Conservation (phyloP, 2,797 vertebrate genomes). For the Octomys mimax region DNA sequence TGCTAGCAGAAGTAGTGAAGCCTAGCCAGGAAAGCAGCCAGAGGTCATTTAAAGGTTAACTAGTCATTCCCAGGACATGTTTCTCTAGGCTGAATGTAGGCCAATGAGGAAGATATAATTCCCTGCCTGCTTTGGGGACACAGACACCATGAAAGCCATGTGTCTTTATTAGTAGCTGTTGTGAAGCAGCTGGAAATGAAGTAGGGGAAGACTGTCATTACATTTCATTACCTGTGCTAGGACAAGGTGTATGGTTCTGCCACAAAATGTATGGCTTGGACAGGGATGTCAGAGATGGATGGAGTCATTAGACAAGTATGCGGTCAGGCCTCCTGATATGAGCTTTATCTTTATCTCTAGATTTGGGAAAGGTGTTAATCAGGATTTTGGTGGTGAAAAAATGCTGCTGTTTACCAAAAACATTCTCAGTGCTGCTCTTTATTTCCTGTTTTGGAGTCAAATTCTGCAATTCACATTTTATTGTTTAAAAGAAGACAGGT, state of each 20-base stretch:
- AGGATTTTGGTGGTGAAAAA: constrained; percentile 48
- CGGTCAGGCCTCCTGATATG: constrained; percentile 67
- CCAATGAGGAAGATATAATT: background rate
- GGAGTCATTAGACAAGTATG: constrained; percentile 69
- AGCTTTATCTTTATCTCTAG: constrained; percentile 11
- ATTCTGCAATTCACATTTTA: constrained; percentile 40
- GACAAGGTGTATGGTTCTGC: constrained; percentile 75
- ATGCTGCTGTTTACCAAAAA: background rate
- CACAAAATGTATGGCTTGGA: background rate
- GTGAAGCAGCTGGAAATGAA: constrained; percentile 71
- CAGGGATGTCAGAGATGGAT: constrained; percentile 78
- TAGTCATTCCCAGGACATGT: background rate
- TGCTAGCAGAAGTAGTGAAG: background rate
- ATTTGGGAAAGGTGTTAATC: background rate
- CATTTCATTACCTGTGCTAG: constrained; percentile 71
- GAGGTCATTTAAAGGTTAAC: constrained; percentile 56
- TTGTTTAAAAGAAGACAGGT: constrained; percentile 43
- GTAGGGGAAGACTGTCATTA: constrained; percentile 59
- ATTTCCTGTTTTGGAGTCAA: constrained; percentile 62
- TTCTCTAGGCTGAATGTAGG: constrained; percentile 8
- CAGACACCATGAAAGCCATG: constrained; percentile 60
- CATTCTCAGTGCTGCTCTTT: background rate
- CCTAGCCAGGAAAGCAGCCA: background rate
- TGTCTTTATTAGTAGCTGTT: constrained; percentile 79
- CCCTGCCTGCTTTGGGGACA: background rate